A percentile compares a stretch with the other conserved stretches of the same genome.
Evolutionary conservation across 2,888 invertebrate genomes (phyloP).

Genomic region (Agriopis marginaria): DNA sequence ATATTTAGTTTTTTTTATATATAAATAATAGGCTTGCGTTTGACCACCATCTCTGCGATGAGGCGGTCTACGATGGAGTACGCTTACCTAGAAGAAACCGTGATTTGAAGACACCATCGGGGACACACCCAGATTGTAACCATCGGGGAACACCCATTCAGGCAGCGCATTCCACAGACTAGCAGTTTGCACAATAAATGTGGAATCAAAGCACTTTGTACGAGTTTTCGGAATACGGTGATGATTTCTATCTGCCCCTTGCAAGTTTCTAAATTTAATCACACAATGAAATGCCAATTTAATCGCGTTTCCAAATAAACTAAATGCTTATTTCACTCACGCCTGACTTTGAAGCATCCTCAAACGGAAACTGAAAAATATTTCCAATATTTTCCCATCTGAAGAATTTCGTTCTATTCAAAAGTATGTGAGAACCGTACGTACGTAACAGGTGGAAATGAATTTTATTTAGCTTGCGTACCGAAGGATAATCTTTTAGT

Average conservation of each 20-base stretch:
- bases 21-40: no score
- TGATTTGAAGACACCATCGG: no score
- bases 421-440: conserved; percentile 57
- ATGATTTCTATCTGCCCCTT: not conserved
- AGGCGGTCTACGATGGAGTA: no score
- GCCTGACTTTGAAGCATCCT: conserved; percentile 73
- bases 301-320: conserved; percentile 66
- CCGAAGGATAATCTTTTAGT: not conserved
- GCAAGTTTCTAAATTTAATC: conserved; percentile 60
- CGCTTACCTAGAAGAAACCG: no score
- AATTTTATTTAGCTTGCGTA: conserved; percentile 54
- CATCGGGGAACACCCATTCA: no score
- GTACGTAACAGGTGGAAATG: conserved; percentile 54
- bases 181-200: no score
- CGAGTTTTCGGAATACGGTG: no score
- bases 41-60: no score
- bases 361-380: conserved; percentile 74
- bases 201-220: no score
- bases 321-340: conserved; percentile 70
- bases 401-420: conserved; percentile 69
- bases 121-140: no score
- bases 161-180: no score
- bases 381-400: conserved; percentile 67
- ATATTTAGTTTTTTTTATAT: no score
- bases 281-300: conserved; percentile 50